Evolutionary conservation across 2,113 vertebrate species (phyloP).

Genomic region (Tragelaphus buxtoni): DNA sequence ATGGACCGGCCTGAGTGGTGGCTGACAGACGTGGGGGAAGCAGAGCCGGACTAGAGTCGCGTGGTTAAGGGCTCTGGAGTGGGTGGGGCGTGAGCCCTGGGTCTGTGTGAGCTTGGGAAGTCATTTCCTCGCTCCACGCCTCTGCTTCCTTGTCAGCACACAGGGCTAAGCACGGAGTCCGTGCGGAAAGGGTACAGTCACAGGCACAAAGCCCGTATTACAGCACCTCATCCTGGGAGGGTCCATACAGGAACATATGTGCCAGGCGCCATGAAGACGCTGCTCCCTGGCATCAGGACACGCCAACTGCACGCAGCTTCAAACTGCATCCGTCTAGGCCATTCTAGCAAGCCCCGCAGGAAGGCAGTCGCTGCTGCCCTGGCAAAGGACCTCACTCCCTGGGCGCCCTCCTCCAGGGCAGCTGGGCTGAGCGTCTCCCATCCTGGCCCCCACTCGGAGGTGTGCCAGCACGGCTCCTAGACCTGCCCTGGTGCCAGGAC

Average conservation of each 20-base stretch:
- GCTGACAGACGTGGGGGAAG: fast-evolving
- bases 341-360: background rate
- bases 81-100: background rate
- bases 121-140: background rate
- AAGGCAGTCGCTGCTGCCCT: background rate
- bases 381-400: fast-evolving
- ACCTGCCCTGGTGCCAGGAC: background rate
- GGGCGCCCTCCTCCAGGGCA: background rate
- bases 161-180: background rate
- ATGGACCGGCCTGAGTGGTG: fast-evolving
- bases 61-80: fast-evolving
- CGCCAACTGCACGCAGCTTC: background rate
- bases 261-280: fast-evolving
- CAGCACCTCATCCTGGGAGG: fast-evolving
- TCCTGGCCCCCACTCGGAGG: background rate
- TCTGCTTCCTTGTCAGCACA: background rate
- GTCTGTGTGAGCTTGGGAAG: background rate
- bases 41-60: background rate
- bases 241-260: background rate
- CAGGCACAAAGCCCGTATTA: fast-evolving
- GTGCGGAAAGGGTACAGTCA: fast-evolving
- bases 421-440: fast-evolving
- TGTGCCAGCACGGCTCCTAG: background rate
- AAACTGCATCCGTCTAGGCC: background rate
- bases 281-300: background rate